phyloP scores from a whole-genome alignment of 2,113 vertebrate genomes.

The Rana temporaria region DNA sequence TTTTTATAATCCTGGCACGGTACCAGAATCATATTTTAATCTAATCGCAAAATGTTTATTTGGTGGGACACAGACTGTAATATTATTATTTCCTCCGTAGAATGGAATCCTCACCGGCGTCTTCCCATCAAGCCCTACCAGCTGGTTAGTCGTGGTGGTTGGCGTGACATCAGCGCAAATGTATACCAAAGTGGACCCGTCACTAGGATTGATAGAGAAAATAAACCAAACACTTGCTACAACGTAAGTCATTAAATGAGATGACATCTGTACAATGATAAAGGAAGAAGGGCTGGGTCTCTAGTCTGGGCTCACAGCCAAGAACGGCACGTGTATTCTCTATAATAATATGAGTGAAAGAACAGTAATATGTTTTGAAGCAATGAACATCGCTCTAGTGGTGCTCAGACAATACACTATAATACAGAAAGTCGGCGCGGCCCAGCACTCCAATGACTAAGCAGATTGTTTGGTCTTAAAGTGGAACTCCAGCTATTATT shows the following conservation, averaged over 20 bases:
- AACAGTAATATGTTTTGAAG: too few relatives aligned
- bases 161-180: conserved; percentile 89
- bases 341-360: too few relatives aligned
- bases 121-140: conserved; percentile 91
- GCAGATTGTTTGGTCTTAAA: too few relatives aligned
- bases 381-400: too few relatives aligned
- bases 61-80: not conserved
- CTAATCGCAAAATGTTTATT: not conserved
- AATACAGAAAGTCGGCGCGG: too few relatives aligned
- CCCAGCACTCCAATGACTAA: too few relatives aligned
- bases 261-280: not conserved
- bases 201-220: conserved; percentile 86
- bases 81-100: conserved; percentile 70
- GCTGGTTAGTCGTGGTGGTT: conserved; percentile 91
- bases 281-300: too few relatives aligned
- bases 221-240: conserved; percentile 83
- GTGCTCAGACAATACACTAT: too few relatives aligned
- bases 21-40: not conserved
- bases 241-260: conserved; percentile 75
- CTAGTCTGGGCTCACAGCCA: too few relatives aligned
- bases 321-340: too few relatives aligned
- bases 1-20: not conserved
- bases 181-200: conserved; percentile 89
- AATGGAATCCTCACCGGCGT: conserved; percentile 96
- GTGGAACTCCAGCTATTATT: too few relatives aligned